Conservation (phyloP, 2,797 vertebrate species). For the Tokudaia tokunoshimensis region DNA sequence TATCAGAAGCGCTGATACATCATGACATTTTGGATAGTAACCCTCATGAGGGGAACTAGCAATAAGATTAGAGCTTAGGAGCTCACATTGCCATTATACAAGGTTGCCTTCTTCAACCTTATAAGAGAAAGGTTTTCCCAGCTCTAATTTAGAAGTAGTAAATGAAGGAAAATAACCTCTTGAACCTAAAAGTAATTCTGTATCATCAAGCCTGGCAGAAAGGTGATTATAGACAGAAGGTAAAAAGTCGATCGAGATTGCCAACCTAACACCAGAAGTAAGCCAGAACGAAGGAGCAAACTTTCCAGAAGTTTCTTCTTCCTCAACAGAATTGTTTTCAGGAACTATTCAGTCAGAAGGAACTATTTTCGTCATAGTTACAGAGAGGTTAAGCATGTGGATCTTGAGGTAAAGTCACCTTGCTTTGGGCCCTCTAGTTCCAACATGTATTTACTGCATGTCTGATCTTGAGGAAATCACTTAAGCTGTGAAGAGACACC, state of each 20-base stretch:
- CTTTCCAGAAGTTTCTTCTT: constrained; percentile 17
- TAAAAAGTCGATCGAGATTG: constrained; percentile 5
- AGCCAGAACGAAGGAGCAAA: constrained; percentile 35
- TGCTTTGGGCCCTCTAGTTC: background rate
- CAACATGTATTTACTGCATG: background rate
- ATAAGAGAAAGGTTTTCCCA: background rate
- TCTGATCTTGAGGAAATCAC: background rate
- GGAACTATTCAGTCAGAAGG: background rate
- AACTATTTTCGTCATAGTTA: constrained; percentile 19
- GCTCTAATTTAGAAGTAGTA: background rate
- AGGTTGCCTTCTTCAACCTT: background rate
- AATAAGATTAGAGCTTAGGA: background rate
- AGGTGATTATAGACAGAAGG: constrained; percentile 3
- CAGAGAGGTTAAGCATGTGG: constrained; percentile 12
- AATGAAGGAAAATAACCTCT: constrained; percentile 35
- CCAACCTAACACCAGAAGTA: background rate
- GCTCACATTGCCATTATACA: background rate
- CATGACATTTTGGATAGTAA: background rate
- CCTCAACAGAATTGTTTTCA: background rate
- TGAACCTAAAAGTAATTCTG: constrained; percentile 40
- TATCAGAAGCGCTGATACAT: background rate
- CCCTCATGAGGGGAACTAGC: background rate
- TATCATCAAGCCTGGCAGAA: background rate
- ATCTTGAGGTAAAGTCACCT: background rate
- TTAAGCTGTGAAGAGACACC: background rate